These are phyloP conservation scores for Porites lutea DNA, from an alignment of 64 coral and sea anemone genomes.

Conservation along the genomic window DNA sequence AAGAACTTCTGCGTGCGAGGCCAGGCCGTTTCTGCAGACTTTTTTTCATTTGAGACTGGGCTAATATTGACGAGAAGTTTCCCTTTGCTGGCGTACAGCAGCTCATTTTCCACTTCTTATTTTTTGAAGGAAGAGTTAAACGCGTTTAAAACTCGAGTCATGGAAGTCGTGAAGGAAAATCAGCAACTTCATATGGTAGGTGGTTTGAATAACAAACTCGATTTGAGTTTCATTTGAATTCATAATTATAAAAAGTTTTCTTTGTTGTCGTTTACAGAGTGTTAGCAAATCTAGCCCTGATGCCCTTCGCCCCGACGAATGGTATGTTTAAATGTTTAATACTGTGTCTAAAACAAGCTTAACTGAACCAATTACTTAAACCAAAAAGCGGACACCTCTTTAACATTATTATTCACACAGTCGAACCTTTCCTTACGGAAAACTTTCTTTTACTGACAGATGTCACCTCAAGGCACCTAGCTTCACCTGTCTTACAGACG, in stretches of 20 bases:
- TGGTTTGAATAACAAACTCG: background rate
- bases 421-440: no score
- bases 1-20: no score
- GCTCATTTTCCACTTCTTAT: background rate
- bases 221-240: background rate
- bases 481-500: no score
- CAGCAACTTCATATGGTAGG: conserved; percentile 87
- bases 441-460: no score
- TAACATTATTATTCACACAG: no score
- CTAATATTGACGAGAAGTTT: background rate
- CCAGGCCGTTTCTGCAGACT: no score
- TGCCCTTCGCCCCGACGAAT: conserved; percentile 56
- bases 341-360: background rate
- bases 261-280: conserved; percentile 12
- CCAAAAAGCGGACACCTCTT: no score
- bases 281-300: conserved; percentile 58
- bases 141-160: conserved; percentile 80
- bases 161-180: conserved; percentile 93
- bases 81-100: background rate
- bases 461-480: no score
- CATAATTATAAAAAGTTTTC: background rate
- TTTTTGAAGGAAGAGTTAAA: conserved; percentile 76
- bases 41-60: no score
- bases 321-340: conserved; percentile 15
- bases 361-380: background rate